A percentile compares a stretch with the other conserved stretches of the same genome.
These are phyloP conservation scores for Salvelinus namaycush DNA, from an alignment of 2,113 vertebrate genomes.

Conservation along the genomic window DNA sequence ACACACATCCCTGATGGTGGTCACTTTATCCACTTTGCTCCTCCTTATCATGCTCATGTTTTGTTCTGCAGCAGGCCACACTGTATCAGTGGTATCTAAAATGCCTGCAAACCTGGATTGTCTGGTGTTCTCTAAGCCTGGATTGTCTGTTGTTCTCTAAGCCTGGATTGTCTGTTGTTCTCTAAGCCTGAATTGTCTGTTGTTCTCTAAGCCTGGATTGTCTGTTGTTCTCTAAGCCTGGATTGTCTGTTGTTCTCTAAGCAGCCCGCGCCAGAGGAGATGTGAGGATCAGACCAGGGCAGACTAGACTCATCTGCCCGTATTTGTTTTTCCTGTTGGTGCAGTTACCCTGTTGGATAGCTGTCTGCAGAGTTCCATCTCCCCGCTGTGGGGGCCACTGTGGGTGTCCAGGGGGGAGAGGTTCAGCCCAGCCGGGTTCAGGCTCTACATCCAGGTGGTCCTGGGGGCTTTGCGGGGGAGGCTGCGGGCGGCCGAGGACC, in stretches of 20 bases:
- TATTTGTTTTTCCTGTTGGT: not conserved
- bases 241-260: too few species aligned
- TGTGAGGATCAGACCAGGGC: too few species aligned
- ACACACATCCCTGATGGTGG: slow-evolving; percentile 73
- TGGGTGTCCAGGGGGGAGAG: slow-evolving; percentile 74
- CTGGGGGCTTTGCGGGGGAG: slow-evolving; percentile 64
- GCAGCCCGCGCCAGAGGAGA: too few species aligned
- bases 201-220: too few species aligned
- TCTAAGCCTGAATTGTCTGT: too few species aligned
- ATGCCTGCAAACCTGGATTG: not conserved
- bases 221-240: too few species aligned
- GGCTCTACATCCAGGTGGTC: slow-evolving; percentile 68
- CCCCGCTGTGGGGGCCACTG: slow-evolving; percentile 68
- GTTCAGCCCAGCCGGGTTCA: slow-evolving; percentile 74
- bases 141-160: too few species aligned
- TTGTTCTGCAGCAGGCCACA: too few species aligned
- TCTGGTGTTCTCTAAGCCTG: not conserved
- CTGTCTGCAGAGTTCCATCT: slow-evolving; percentile 76
- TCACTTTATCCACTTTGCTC: slow-evolving; percentile 75
- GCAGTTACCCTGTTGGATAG: slow-evolving; percentile 71
- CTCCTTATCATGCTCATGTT: slow-evolving; percentile 22
- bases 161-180: too few species aligned
- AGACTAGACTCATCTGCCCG: too few species aligned
- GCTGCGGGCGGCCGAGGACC: slow-evolving; percentile 21
- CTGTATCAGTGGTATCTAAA: not conserved